Evolutionary conservation across 1,140 invertebrate species (phyloP).

Genomic region (Drosophila kohkoa): DNA sequence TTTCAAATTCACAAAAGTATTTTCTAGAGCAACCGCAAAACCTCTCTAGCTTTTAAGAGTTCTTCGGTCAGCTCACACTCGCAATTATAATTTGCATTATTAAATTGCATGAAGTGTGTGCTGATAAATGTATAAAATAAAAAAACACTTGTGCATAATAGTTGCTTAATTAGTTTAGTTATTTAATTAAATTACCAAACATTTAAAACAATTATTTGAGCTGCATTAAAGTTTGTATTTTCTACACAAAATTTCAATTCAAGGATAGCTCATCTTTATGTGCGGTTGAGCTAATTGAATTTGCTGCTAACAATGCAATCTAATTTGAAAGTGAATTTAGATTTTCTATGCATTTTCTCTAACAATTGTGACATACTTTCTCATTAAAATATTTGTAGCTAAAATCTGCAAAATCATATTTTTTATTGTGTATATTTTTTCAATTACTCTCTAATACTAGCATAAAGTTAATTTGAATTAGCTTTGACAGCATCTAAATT

Average conservation of each 20-base stretch:
- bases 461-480: conserved; percentile 26
- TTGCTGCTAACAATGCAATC: too few relatives aligned
- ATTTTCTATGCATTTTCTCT: too few relatives aligned
- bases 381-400: too few relatives aligned
- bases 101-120: conserved; percentile 1
- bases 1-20: conserved; percentile 70
- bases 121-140: background rate
- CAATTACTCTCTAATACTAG: too few relatives aligned
- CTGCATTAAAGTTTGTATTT: background rate
- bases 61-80: conserved; percentile 8
- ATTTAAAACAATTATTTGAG: background rate
- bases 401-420: too few relatives aligned
- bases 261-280: too few relatives aligned
- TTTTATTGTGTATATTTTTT: background rate
- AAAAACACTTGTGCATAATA: background rate
- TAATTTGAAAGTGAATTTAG: too few relatives aligned
- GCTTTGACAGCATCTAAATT: conserved; percentile 48
- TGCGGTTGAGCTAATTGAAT: too few relatives aligned
- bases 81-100: conserved; percentile 3
- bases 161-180: background rate
- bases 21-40: conserved; percentile 23
- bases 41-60: conserved; percentile 2
- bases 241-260: too few relatives aligned
- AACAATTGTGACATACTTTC: too few relatives aligned
- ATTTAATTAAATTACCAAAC: conserved; percentile 1